Conservation (phyloP, 2,113 vertebrate genomes). For the Strigops habroptila region DNA sequence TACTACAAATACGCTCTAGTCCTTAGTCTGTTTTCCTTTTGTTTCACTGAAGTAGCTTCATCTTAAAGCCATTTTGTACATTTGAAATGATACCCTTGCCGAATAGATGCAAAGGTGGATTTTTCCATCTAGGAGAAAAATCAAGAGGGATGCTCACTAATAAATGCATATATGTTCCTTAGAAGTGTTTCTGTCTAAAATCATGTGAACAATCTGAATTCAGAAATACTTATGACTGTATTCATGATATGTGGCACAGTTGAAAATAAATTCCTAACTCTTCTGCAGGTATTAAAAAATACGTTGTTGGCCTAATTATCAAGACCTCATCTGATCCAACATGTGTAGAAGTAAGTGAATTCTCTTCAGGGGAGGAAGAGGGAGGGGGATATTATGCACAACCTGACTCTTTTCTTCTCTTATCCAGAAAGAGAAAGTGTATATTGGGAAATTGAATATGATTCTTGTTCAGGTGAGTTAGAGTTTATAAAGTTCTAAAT, state of each 20-base stretch:
- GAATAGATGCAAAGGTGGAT: background rate
- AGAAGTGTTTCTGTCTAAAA: background rate
- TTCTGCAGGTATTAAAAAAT: slow-evolving; percentile 93
- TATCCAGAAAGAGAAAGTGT: slow-evolving; percentile 92
- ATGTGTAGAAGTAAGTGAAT: slow-evolving; percentile 88
- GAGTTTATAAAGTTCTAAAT: background rate
- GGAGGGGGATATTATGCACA: background rate
- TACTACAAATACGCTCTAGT: background rate
- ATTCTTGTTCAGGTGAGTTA: slow-evolving; percentile 92
- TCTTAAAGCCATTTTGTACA: background rate
- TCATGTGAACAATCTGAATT: background rate
- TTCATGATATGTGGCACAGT: background rate
- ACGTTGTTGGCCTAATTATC: slow-evolving; percentile 95
- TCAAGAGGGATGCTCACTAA: background rate
- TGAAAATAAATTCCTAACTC: slow-evolving; percentile 22
- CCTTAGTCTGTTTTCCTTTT: background rate
- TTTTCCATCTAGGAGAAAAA: background rate
- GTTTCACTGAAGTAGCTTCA: background rate
- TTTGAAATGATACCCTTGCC: background rate
- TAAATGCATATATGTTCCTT: background rate
- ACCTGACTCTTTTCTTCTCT: background rate
- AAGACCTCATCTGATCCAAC: slow-evolving; percentile 94
- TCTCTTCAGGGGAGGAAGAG: background rate
- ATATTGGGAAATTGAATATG: slow-evolving; percentile 97
- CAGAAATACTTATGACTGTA: background rate